These are phyloP conservation scores for Rotaria socialis DNA, from an alignment of 2,888 invertebrate species.

Conservation along the genomic window DNA sequence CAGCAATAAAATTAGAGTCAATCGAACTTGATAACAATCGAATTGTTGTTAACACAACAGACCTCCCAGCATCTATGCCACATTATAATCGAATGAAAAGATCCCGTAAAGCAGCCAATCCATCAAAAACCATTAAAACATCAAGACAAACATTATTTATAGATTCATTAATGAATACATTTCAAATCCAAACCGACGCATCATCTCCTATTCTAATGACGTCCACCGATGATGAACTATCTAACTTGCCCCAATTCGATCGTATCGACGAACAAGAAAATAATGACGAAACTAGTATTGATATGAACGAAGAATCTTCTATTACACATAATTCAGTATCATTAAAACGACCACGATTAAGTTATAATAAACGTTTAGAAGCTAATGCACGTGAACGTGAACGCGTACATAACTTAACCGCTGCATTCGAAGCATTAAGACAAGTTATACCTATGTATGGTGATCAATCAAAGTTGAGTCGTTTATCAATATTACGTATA, in stretches of 20 bases:
- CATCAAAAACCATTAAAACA: not conserved
- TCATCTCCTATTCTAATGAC: not conserved
- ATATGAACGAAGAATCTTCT: not conserved
- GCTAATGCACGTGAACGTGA: conserved; percentile 88
- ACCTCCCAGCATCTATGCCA: not conserved
- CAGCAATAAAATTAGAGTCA: not conserved
- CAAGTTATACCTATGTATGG: conserved; percentile 81
- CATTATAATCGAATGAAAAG: not conserved
- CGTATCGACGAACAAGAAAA: not conserved
- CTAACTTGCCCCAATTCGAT: not conserved
- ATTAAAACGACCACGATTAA: not conserved
- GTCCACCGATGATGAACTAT: not conserved
- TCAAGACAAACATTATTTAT: not conserved
- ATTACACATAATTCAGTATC: not conserved
- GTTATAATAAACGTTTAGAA: conserved; percentile 68
- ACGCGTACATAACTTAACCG: conserved; percentile 87
- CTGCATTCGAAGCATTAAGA: conserved; percentile 83
- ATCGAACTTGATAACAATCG: not conserved
- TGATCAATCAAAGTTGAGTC: conserved; percentile 85
- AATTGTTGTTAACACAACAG: not conserved
- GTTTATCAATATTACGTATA: conserved; percentile 82
- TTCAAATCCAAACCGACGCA: no score
- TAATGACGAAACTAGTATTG: no score
- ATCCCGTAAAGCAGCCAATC: not conserved
- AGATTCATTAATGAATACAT: not conserved